Evolutionary conservation across 2,797 vertebrate species (phyloP), one percentile per base, ranked within the genome.

Genomic region (Acestrorhynchus altus): DNA sequence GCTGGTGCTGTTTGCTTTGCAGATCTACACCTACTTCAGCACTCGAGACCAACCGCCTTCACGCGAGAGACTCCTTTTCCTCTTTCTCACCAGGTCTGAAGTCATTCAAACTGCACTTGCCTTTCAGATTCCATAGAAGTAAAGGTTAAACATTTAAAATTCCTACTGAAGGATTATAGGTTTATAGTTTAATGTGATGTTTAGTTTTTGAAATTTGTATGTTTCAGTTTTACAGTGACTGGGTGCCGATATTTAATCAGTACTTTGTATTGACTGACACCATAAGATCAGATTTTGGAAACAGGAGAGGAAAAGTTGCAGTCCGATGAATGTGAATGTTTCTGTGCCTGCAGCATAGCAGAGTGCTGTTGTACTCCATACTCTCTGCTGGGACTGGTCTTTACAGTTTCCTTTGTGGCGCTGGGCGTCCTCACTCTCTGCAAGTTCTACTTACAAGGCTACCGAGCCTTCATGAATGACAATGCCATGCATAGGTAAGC

Each of bases 371-470:
- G 98, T 89, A 98, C 96, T 11, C 98, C 98, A 0, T 99, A 99
- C 83, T 99, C 97, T 0, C 93, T 99, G 66, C 87, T 99, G 90
- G 97, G 97, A n/a, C 91, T 99, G 90, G 96, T 99, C 60, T 99
- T 99, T 87, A 99, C 97, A 0, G 97, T 99, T 73, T 99, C 97
- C 44, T 99, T 99, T 75, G 95, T 99, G 54, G 97, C 97, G 26
- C 87, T 99, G 91, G 98, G 98, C 51, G 97, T 98, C 79, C 91
- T 99, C 83, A 98, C 98, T 0, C 96, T 99, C 87, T 99, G 98
- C 95, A 99, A 98, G 92, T 99, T 99, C 87, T 99, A 99, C 92
- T 91, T 99, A 84, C 98, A 99, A 84, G 98, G 98, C 72, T 98
- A 99, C 83, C 90, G 97, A 78, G 97, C 97, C 0, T 99, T 99